These are phyloP conservation scores for Trochalopteron elliotii DNA, from an alignment of 2,113 vertebrate genomes.

Conservation along the genomic window DNA sequence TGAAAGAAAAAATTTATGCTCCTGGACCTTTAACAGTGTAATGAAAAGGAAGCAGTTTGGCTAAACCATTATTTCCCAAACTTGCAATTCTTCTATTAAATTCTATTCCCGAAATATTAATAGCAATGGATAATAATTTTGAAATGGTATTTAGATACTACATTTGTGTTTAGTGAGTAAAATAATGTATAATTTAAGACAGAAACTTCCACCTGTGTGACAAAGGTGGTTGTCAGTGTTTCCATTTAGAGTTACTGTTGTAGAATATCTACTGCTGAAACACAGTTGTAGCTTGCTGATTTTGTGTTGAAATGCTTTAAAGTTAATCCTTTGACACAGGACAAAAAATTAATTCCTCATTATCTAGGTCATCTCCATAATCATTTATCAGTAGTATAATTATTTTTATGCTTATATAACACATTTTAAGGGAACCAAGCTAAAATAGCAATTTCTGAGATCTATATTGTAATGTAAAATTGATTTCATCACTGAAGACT, in stretches of 20 bases:
- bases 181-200: background rate
- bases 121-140: background rate
- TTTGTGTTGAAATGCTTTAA: background rate
- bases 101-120: background rate
- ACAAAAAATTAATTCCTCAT: background rate
- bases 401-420: background rate
- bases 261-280: background rate
- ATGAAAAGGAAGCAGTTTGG: background rate
- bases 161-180: background rate
- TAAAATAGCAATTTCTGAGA: background rate
- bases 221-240: background rate
- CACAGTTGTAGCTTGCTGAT: background rate
- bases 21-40: background rate
- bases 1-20: background rate
- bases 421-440: background rate
- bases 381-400: background rate
- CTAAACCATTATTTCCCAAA: background rate
- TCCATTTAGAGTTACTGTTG: background rate
- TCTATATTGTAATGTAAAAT: background rate
- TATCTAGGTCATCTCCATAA: background rate
- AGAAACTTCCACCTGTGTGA: background rate
- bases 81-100: background rate
- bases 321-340: background rate
- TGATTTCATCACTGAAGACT: background rate
- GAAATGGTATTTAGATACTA: background rate